Evolutionary conservation across 2,888 invertebrate genomes (phyloP).

Genomic region (Rhogogaster chlorosoma): DNA sequence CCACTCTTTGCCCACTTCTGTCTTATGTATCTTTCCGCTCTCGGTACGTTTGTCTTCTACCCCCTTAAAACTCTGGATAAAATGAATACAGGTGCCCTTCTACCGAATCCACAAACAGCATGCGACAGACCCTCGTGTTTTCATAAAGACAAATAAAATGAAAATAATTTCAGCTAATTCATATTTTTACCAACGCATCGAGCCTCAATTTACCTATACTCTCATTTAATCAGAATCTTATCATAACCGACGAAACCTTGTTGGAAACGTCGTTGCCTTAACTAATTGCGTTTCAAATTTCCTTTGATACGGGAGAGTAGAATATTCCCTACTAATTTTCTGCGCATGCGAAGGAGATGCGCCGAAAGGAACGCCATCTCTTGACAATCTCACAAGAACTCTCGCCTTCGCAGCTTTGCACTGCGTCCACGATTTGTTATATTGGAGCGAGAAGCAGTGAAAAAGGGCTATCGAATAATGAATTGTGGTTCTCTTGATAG

Average conservation of each 20-base stretch:
- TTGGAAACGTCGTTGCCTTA: neutral
- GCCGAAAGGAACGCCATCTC: neutral
- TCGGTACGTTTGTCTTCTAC: neutral
- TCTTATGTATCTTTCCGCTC: neutral
- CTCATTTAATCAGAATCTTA: neutral
- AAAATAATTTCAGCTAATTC: neutral
- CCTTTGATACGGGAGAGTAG: too few species aligned
- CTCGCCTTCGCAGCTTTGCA: too few species aligned
- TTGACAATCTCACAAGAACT: neutral
- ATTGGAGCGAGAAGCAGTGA: neutral
- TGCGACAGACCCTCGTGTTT: neutral
- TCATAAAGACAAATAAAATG: neutral
- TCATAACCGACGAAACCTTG: neutral
- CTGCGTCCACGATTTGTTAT: neutral
- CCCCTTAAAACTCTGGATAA: neutral
- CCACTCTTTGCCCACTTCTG: neutral
- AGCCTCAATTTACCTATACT: too few species aligned
- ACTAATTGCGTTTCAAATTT: too few species aligned
- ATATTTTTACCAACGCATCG: neutral
- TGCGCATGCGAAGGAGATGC: neutral
- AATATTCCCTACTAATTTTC: neutral
- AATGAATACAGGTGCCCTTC: neutral
- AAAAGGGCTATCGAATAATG: neutral
- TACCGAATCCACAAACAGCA: neutral
- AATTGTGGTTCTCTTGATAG: neutral